Conservation (phyloP, 2,113 vertebrate genomes). For the Tichodroma muraria region DNA sequence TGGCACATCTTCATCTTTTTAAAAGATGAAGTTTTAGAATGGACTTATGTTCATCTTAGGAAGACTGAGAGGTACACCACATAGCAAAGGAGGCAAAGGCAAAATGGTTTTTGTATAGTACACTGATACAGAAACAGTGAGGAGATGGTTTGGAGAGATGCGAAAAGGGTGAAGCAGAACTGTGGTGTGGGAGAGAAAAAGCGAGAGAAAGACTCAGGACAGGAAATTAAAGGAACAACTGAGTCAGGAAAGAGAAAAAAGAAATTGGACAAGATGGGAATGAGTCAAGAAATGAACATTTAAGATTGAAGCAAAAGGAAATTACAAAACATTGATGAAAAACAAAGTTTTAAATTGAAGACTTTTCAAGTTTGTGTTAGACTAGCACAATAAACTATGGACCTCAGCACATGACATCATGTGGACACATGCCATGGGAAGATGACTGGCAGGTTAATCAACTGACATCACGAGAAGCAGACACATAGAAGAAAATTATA, state of each 20-base stretch:
- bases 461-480: slow-evolving; percentile 7
- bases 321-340: background rate
- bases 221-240: background rate
- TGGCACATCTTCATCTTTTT: background rate
- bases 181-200: background rate
- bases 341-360: background rate
- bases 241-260: background rate
- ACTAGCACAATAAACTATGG: background rate
- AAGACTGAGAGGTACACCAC: background rate
- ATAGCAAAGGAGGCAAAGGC: background rate
- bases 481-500: background rate
- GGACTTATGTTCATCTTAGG: background rate
- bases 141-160: background rate
- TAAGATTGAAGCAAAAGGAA: background rate
- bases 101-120: background rate
- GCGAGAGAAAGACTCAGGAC: background rate
- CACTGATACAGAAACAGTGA: background rate
- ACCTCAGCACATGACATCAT: background rate
- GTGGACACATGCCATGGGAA: background rate
- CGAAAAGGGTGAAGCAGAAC: background rate
- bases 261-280: background rate
- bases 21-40: background rate
- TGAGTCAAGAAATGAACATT: background rate
- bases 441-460: slow-evolving; percentile 15
- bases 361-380: background rate